These are phyloP conservation scores for Zonotrichia leucophrys DNA, from an alignment of 2,113 vertebrate species.

Conservation along the genomic window DNA sequence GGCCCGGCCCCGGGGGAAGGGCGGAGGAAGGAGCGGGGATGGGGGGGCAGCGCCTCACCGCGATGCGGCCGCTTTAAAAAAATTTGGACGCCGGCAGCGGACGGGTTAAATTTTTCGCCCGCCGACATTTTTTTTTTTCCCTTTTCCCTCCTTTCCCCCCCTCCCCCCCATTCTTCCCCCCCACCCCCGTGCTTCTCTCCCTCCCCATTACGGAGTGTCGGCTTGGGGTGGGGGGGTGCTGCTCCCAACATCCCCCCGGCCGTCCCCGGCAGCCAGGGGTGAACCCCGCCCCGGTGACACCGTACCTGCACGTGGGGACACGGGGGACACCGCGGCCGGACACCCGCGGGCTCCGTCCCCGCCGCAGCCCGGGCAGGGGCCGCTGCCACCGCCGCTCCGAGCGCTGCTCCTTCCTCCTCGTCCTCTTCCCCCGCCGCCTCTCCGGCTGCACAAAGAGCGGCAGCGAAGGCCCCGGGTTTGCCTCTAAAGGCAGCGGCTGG, in stretches of 20 bases:
- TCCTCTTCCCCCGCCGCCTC: neutral
- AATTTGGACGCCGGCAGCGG: no score
- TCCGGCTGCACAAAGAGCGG: slow-evolving; percentile 24
- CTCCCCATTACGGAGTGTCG: neutral
- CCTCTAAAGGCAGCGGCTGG: slow-evolving; percentile 29
- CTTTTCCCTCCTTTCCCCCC: no score
- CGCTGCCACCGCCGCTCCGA: neutral
- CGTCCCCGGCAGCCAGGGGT: neutral
- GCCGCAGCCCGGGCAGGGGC: neutral
- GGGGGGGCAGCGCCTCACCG: no score
- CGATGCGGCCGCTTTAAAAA: no score
- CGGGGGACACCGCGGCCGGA: neutral
- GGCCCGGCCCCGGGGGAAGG: no score
- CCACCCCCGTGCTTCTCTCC: neutral
- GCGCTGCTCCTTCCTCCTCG: neutral
- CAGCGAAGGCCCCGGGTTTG: slow-evolving; percentile 1
- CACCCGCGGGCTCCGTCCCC: neutral
- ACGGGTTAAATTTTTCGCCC: no score
- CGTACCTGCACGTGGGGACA: slow-evolving; percentile 1
- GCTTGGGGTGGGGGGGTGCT: neutral
- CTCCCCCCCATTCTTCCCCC: neutral
- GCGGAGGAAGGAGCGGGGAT: no score
- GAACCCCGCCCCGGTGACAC: neutral
- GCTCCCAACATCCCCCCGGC: neutral
- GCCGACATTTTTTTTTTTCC: no score